phyloP scores from a whole-genome alignment of 2,113 vertebrate genomes.

The Condylura cristata region DNA sequence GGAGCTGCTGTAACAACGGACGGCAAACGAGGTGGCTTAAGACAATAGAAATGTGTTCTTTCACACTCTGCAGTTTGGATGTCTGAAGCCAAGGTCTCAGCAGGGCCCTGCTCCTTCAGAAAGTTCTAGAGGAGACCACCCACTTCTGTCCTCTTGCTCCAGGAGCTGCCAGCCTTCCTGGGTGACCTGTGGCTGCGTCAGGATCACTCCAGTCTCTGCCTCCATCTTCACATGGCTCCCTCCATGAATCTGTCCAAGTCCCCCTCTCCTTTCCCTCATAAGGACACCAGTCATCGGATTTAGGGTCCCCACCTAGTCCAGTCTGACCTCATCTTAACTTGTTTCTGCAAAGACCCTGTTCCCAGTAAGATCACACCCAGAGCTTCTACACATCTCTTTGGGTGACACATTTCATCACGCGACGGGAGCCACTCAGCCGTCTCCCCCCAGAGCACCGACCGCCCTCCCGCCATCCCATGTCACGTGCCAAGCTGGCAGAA shows the following conservation, averaged over 20 bases:
- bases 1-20: neutral
- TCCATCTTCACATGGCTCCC: neutral
- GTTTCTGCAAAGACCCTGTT: neutral
- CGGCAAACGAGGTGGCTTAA: neutral
- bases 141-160: neutral
- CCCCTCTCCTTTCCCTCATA: neutral
- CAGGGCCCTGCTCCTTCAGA: too few relatives aligned
- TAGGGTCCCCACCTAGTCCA: neutral
- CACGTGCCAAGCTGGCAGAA: fast-evolving
- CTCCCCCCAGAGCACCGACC: neutral
- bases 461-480: fast-evolving
- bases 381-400: neutral
- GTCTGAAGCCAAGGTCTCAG: neutral
- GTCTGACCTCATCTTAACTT: neutral
- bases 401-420: neutral
- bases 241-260: neutral
- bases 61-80: neutral
- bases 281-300: too few relatives aligned
- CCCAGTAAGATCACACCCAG: neutral
- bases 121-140: too few relatives aligned
- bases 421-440: neutral
- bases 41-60: neutral
- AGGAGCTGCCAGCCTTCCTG: fast-evolving
- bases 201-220: neutral
- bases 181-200: neutral